Percentiles rank a stretch among this genome's conserved stretches.
phyloP scores from a whole-genome alignment of 2,113 vertebrate species.

The Ictalurus furcatus region DNA sequence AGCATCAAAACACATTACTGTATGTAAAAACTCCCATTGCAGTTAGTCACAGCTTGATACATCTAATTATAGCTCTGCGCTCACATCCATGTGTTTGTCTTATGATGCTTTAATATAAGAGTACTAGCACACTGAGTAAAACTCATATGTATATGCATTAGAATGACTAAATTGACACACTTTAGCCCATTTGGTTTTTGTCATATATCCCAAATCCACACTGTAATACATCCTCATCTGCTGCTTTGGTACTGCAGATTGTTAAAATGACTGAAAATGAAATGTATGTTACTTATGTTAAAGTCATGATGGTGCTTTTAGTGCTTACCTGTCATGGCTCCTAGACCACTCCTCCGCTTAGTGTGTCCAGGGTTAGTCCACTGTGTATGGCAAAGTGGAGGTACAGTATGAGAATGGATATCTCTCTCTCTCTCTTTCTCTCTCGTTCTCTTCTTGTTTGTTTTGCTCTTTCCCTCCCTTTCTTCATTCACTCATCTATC shows the following conservation, averaged over 20 bases:
- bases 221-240: background rate
- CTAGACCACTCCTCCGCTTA: conserved; percentile 55
- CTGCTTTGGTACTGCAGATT: background rate
- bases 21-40: conserved; percentile 19
- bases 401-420: conserved; percentile 28
- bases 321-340: conserved; percentile 75
- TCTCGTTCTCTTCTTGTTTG: conserved; percentile 21
- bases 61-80: conserved; percentile 33
- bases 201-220: background rate
- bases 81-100: background rate
- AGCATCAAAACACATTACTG: conserved; percentile 16
- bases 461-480: conserved; percentile 12
- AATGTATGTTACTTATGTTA: background rate
- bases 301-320: background rate
- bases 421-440: conserved; percentile 52
- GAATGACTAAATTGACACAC: background rate
- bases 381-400: conserved; percentile 28
- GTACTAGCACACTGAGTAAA: background rate
- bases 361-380: conserved; percentile 26
- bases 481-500: conserved; percentile 41
- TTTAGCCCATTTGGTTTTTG: background rate
- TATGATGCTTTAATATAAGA: background rate
- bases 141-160: background rate
- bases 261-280: background rate
- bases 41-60: conserved; percentile 15